phyloP scores from a whole-genome alignment of 2,113 vertebrate species.

The Cephalopterus ornatus region DNA sequence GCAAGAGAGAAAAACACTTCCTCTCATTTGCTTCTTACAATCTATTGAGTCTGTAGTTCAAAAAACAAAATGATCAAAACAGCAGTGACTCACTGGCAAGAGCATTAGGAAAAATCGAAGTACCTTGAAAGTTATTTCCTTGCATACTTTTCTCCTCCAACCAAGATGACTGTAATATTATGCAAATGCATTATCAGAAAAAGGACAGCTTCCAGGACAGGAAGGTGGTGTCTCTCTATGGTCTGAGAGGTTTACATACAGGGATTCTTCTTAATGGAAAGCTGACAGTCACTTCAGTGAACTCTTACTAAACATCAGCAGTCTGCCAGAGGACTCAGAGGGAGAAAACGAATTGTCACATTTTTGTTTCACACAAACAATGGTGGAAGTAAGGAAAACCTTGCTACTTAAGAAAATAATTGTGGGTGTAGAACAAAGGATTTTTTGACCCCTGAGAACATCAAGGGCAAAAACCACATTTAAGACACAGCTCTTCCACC shows the following conservation, averaged over 20 bases:
- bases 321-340: background rate
- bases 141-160: background rate
- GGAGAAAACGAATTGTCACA: background rate
- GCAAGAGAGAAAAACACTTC: background rate
- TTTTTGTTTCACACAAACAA: background rate
- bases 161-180: background rate
- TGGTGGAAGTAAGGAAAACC: background rate
- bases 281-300: background rate
- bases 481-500: background rate
- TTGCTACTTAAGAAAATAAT: background rate
- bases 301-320: background rate
- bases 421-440: background rate
- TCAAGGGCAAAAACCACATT: background rate
- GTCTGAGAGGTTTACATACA: background rate
- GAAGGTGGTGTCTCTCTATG: background rate
- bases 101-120: background rate
- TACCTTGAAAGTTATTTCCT: constrained; percentile 6
- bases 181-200: background rate
- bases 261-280: background rate
- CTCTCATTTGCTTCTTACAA: background rate
- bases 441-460: background rate
- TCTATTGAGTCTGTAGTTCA: constrained; percentile 33
- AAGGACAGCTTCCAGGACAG: background rate
- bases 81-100: constrained; percentile 32
- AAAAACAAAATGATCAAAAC: constrained; percentile 27